Base-by-base conservation (phyloP, 2,888 invertebrate species). In the Bugulina stolonifera region DNA sequence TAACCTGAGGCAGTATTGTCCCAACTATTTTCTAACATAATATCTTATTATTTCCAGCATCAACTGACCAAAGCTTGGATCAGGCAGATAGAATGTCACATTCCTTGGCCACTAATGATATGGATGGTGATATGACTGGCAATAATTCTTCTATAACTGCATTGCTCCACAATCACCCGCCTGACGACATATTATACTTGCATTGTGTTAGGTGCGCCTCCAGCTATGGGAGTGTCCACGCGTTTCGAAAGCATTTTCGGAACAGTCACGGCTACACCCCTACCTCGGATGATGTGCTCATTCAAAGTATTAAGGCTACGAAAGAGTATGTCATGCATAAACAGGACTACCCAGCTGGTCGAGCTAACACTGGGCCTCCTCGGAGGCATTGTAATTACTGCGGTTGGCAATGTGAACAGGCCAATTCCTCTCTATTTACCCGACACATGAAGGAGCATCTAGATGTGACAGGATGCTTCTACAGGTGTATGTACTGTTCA, bases 211-310 rank as follows among this genome's bases (percentile, higher is more conserved):
- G 81, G 34, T 83, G 83, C 74, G 76, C 77, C 14, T 80, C 80
- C 70, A 81, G 81, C 0, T 81, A 82, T 72, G 82, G 82, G 14
- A 82, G 81, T 73, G 79, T 80, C 0, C 81, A 82, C 75, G 81
- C 80, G 35, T 82, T 83, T 73, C 74, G 81, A 58, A 81, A 81
- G 73, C 83, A 83, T 74, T 82, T 83, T 72, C 75, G 80, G 43
- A 82, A 82, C 74, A 80, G 79, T 70, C 83, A 83, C 76, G 81
- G 81, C 1, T 81, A 80, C 77, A 82, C 81, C 73, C 83, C 83
- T 0, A 78, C 79, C 22, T 77, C 80, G 0, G 81, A 82, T 43
- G 80, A 82, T 70, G 81, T 81, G 2, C 77, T 79, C 34, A 79
- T 82, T n/a, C 80, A 81, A 70, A 81, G 81, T 22, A 82, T 82